Base-by-base conservation (phyloP, 2,113 vertebrate genomes). In the human (Homo sapiens) region DNA sequence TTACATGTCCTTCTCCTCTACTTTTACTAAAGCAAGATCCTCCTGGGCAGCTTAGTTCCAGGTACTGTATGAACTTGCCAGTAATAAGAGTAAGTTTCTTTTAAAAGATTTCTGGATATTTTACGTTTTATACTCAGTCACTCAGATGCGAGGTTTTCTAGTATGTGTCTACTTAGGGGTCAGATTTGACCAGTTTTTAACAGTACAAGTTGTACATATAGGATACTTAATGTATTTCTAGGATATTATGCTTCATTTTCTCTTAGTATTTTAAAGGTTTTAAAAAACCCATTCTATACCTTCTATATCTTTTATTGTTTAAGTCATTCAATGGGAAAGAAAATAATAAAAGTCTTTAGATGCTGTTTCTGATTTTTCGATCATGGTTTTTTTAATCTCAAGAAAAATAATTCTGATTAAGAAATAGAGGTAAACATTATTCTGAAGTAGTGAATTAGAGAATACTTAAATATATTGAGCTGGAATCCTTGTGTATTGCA, bases 131-230 rank as follows among this genome's bases (percentile, higher is more conserved):
- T 0, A 86, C 35, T 4, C 0, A 75, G 0, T 94, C 93, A 93
- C 18, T 88, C 27, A 90, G 30, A 59, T n/a, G 45, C 30, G 45
- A 93, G n/a, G 2, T 93, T 76, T 96, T 87, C 40, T 48, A 75
- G 43, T 72, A n/a, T 52, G 40, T 90, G 80, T 86, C 45, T 32
- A 38, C 48, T 73, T 64, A 83, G 35, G 32, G 32, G 25, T 93
- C 55, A 86, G 70, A 85, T 59, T 83, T 93, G 59, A 55, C n/a
- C 38, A 52, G 17, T 38, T 94, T 88, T 94, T 85, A 85, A 85
- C 4, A 30, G 81, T 92, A 40, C 17, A 79, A 23, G 32, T 79
- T 86, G 3, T 94, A 52, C 50, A 3, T 78, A 11, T 35, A 68
- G 57, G 27, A 59, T 83, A 40, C 13, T 82, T 76, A 66, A 61